Base-by-base conservation (phyloP, 2,797 vertebrate species). In the Notolepis coatsorum region DNA sequence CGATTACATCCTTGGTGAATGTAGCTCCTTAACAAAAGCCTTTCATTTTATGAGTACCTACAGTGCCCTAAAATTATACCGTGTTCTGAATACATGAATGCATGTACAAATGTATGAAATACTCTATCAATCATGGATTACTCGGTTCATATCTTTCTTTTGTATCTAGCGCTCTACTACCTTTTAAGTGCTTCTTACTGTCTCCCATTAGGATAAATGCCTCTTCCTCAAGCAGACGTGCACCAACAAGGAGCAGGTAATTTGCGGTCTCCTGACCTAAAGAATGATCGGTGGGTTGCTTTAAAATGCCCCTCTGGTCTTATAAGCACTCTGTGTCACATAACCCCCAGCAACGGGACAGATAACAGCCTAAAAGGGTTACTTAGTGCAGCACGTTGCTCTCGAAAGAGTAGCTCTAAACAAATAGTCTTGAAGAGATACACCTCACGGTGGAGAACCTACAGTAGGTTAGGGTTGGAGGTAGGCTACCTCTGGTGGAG, bases 171-270 rank as follows among this genome's bases (percentile, higher is more conserved):
- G n/a, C n/a, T n/a, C n/a, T n/a, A n/a, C n/a, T n/a, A n/a, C n/a
- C n/a, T n/a, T n/a, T n/a, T n/a, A n/a, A n/a, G n/a, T n/a, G n/a
- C n/a, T n/a, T n/a, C n/a, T 24, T 12, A 30, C 13, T 7, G 13
- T 28, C n/a, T n/a, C 24, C 17, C 4, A 10, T 3, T 23, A 21
- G 20, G 50, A 28, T 6, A 33, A 12, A 20, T 18, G 12, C 7
- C 17, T 50, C 10, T 3, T 33, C 7, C 9, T 35, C 21, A 43
- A 50, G 55, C 54, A 65, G 59, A 67, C 75, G 42, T 64, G 77
- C 75, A 35, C 13, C 2, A 54, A 76, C 78, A 71, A 47, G 71
- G 66, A 71, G 35, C 15, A 51, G 48, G 42, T 47, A 10, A 62
- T 65, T 15, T 65, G 57, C 28, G 31, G 46, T 76, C 37, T 72